Conservation (phyloP, 2,113 vertebrate species). For the Paraplagusia blochii region DNA sequence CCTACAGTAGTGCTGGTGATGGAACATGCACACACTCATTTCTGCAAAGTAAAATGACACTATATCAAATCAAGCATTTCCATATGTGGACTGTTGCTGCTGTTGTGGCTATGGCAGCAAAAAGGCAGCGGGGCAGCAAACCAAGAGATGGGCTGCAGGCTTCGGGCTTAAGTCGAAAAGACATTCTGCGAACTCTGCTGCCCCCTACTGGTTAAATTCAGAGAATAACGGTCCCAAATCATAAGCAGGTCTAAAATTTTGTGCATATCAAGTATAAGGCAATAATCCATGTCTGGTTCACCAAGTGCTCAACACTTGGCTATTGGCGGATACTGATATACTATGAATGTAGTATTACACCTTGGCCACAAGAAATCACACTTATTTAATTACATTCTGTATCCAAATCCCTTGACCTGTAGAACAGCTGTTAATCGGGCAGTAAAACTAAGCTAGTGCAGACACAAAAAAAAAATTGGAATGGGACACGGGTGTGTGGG, state of each 20-base stretch:
- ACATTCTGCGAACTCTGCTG: conserved; percentile 74
- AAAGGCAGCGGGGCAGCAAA: conserved; percentile 31
- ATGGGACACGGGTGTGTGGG: conserved; percentile 38
- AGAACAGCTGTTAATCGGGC: conserved; percentile 51
- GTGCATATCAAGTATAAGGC: neutral
- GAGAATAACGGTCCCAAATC: conserved; percentile 22
- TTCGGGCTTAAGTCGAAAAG: neutral
- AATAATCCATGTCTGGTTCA: conserved; percentile 3
- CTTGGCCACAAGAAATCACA: conserved; percentile 8
- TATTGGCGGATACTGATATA: conserved; percentile 7
- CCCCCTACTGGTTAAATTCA: conserved; percentile 82
- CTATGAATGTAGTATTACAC: conserved; percentile 4
- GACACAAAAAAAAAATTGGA: conserved; percentile 47
- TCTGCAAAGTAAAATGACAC: conserved; percentile 99
- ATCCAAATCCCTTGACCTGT: conserved; percentile 6
- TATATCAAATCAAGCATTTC: conserved; percentile 99
- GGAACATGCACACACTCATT: conserved; percentile 91
- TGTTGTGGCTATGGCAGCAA: conserved; percentile 43
- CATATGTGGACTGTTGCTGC: conserved; percentile 92
- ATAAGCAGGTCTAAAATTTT: neutral
- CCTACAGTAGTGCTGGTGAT: conserved; percentile 69
- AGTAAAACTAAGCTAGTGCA: conserved; percentile 50
- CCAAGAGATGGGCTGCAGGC: conserved; percentile 35
- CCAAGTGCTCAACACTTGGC: conserved; percentile 1
- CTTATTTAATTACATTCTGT: conserved; percentile 13